Evolutionary conservation across 2,797 vertebrate species (phyloP).

Genomic region (Melanotaenia nigrans): DNA sequence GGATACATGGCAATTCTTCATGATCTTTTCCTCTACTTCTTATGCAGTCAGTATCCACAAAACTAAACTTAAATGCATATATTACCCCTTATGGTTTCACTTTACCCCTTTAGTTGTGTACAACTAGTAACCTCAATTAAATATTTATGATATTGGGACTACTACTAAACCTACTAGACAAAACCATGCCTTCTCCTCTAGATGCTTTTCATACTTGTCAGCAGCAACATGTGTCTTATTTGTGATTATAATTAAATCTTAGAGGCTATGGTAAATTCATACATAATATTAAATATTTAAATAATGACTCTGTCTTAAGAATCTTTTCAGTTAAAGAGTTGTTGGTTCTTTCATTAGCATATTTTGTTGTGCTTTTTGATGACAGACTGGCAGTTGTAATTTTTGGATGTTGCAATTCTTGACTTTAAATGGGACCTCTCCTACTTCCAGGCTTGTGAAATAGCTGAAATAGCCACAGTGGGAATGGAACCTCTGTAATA

Average conservation of each 20-base stretch:
- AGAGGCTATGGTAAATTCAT: not conserved
- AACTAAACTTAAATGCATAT: conserved; percentile 1
- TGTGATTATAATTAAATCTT: not conserved
- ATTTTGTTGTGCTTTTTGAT: conserved; percentile 13
- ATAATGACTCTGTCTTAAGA: not conserved
- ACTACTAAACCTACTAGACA: not conserved
- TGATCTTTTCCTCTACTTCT: conserved; percentile 28
- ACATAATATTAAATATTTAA: not conserved
- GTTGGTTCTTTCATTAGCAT: not conserved
- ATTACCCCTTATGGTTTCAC: not conserved
- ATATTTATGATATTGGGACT: not conserved
- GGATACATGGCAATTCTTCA: conserved; percentile 46
- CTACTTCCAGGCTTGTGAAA: conserved; percentile 55
- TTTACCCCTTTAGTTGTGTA: not conserved
- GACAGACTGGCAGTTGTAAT: conserved; percentile 3
- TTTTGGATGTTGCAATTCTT: conserved; percentile 39
- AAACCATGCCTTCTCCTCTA: not conserved
- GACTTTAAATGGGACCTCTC: conserved; percentile 49
- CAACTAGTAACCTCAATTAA: not conserved
- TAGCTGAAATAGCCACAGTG: conserved; percentile 47
- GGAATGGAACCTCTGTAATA: conserved; percentile 37
- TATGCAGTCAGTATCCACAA: conserved; percentile 12
- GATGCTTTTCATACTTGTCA: not conserved
- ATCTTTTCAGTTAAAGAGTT: not conserved
- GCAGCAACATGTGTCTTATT: not conserved